Conservation (phyloP, 2,797 vertebrate species). For the Peromyscus nudipes region DNA sequence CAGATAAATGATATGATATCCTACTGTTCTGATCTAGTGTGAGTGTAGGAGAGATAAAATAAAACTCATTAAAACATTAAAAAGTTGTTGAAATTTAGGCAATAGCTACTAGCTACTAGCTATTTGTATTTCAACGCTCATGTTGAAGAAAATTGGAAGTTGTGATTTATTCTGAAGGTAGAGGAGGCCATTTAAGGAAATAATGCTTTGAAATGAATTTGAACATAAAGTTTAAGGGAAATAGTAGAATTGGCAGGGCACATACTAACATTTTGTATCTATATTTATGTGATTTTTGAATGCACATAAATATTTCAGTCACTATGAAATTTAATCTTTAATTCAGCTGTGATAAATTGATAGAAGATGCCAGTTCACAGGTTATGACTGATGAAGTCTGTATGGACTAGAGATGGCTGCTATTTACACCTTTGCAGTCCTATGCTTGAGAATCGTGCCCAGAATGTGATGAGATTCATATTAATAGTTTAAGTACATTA, state of each 20-base stretch:
- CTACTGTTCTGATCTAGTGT: not conserved
- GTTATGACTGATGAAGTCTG: no score
- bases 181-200: not conserved
- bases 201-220: not conserved
- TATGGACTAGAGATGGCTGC: not conserved
- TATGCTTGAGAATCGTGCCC: not conserved
- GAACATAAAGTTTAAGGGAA: not conserved
- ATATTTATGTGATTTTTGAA: not conserved
- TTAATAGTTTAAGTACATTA: not conserved
- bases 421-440: fast-evolving
- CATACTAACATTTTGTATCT: not conserved
- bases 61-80: not conserved
- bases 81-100: not conserved
- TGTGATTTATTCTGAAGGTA: not conserved
- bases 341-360: not conserved
- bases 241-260: not conserved
- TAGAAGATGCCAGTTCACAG: not conserved
- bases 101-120: not conserved
- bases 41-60: not conserved
- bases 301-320: not conserved
- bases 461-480: not conserved
- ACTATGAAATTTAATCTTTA: not conserved
- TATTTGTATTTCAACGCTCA: not conserved
- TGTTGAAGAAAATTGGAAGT: not conserved
- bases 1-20: not conserved